These are phyloP conservation scores for Campopleginae sp. DNA, from an alignment of 2,888 invertebrate genomes.

Conservation along the genomic window DNA sequence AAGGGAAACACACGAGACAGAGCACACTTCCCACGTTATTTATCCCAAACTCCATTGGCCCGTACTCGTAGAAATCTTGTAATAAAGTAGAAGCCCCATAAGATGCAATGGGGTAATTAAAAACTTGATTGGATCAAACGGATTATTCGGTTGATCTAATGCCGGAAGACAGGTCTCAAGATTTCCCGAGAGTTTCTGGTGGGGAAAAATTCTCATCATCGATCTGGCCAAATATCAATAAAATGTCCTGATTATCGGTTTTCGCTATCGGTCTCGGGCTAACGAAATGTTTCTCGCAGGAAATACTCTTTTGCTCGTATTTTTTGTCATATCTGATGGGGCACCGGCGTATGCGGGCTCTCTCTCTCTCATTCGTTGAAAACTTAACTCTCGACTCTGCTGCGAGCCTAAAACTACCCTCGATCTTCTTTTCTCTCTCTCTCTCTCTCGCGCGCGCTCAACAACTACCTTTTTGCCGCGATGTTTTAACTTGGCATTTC, in stretches of 20 bases:
- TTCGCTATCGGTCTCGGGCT: slow-evolving; percentile 10
- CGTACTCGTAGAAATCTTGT: not conserved
- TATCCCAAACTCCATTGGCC: not conserved
- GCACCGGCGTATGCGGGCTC: slow-evolving; percentile 70
- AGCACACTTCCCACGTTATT: slow-evolving; percentile 12
- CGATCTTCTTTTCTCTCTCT: slow-evolving; percentile 33
- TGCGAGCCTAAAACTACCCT: slow-evolving; percentile 68
- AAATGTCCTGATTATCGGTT: not conserved
- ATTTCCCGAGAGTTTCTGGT: not conserved
- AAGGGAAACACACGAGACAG: not conserved
- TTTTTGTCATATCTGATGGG: slow-evolving; percentile 80
- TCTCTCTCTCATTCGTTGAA: slow-evolving; percentile 74
- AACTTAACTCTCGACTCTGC: slow-evolving; percentile 75
- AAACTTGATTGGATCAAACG: not conserved
- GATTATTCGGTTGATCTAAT: not conserved
- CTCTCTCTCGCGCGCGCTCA: slow-evolving; percentile 14
- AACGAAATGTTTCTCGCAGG: slow-evolving; percentile 79
- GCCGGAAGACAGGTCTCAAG: not conserved
- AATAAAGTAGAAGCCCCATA: not conserved
- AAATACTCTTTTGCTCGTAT: slow-evolving; percentile 79
- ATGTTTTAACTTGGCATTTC: slow-evolving; percentile 50
- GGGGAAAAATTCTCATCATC: not conserved
- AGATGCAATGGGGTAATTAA: not conserved
- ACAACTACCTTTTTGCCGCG: slow-evolving; percentile 30
- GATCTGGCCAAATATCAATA: not conserved